These are phyloP conservation scores for Acanthosepion lycidas DNA, from an alignment of 2,888 invertebrate species.

Conservation along the genomic window DNA sequence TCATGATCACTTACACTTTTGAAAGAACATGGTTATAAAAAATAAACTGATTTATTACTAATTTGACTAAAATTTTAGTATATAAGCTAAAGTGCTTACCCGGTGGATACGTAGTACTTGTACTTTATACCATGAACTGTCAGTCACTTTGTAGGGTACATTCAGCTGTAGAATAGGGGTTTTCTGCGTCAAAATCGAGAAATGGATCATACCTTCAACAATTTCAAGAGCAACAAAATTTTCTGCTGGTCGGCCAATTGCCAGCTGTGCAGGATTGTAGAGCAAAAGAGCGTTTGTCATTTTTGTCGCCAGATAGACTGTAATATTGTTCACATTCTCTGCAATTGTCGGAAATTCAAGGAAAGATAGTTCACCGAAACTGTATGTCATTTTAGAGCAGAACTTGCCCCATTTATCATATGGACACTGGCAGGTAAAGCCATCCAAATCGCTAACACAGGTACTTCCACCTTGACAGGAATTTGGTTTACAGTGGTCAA, in stretches of 20 bases:
- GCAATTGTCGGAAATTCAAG: constrained; percentile 91
- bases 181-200: constrained; percentile 83
- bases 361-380: constrained; percentile 90
- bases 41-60: too few species aligned
- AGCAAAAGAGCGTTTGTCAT: constrained; percentile 89
- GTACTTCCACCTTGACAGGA: constrained; percentile 66
- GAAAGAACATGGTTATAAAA: too few species aligned
- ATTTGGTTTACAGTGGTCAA: constrained; percentile 60
- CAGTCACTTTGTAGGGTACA: constrained; percentile 82
- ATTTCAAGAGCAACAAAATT: constrained; percentile 91
- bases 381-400: constrained; percentile 91
- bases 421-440: constrained; percentile 85
- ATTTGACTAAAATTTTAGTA: background rate
- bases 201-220: constrained; percentile 86
- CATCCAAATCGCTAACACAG: constrained; percentile 77
- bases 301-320: constrained; percentile 90
- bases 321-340: constrained; percentile 87
- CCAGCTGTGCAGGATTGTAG: constrained; percentile 87
- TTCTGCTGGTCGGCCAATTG: constrained; percentile 80
- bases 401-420: constrained; percentile 90
- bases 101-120: constrained; percentile 73
- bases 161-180: constrained; percentile 87
- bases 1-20: too few species aligned
- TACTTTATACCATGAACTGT: constrained; percentile 93
- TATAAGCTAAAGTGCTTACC: constrained; percentile 57